phyloP scores from a whole-genome alignment of 2,888 invertebrate genomes.

The Eucriotettix oculatus region DNA sequence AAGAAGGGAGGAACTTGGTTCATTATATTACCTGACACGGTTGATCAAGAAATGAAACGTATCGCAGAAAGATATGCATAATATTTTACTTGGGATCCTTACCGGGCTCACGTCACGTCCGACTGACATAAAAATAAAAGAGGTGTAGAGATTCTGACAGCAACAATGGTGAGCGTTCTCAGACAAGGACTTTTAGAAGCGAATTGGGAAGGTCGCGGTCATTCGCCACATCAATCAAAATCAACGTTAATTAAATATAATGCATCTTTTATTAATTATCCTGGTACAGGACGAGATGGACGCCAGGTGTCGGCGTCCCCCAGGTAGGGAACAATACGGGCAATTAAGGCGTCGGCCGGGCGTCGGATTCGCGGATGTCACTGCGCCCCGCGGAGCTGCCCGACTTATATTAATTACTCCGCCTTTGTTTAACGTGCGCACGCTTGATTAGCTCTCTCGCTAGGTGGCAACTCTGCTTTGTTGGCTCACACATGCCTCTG shows the following conservation, averaged over 20 bases:
- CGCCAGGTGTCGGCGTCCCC: neutral
- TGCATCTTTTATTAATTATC: neutral
- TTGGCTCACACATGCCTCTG: neutral
- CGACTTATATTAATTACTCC: constrained; percentile 9
- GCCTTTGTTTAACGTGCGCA: constrained; percentile 8
- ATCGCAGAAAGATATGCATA: too few relatives aligned
- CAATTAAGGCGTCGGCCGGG: too few relatives aligned
- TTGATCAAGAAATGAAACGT: too few relatives aligned
- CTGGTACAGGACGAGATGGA: neutral
- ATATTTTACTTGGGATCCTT: too few relatives aligned
- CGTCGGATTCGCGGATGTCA: neutral
- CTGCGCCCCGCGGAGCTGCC: neutral
- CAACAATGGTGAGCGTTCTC: neutral
- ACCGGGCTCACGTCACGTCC: too few relatives aligned
- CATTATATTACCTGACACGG: too few relatives aligned
- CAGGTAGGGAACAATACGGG: too few relatives aligned
- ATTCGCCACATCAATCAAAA: neutral
- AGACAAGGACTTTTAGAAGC: too few relatives aligned
- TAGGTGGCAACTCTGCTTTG: neutral
- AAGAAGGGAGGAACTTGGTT: too few relatives aligned
- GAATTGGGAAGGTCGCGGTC: too few relatives aligned
- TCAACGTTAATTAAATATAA: neutral
- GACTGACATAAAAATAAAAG: too few relatives aligned
- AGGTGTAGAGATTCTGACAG: neutral
- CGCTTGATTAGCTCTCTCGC: constrained; percentile 5